Percentiles rank a stretch among this genome's conserved stretches.
Conservation (phyloP, 2,113 vertebrate genomes). For the Thermophis baileyi region DNA sequence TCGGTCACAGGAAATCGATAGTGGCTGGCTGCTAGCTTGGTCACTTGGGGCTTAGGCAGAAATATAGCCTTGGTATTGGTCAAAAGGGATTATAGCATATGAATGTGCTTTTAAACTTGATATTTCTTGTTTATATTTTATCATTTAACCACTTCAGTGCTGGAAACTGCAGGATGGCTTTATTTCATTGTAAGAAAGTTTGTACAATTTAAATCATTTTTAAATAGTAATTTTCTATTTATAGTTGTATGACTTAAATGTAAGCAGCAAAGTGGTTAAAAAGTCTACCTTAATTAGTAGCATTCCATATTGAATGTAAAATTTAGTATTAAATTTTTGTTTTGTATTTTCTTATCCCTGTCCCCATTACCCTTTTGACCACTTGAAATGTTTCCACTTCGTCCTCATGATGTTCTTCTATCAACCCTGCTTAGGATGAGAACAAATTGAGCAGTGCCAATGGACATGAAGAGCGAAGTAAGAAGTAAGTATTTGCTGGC, state of each 20-base stretch:
- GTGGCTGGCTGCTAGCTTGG: slow-evolving; percentile 89
- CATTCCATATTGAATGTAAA: slow-evolving; percentile 72
- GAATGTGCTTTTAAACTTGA: slow-evolving; percentile 65
- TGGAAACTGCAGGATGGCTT: slow-evolving; percentile 74
- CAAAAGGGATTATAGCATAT: slow-evolving; percentile 71
- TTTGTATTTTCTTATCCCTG: slow-evolving; percentile 94
- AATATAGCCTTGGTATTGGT: slow-evolving; percentile 88
- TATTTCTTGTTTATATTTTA: slow-evolving; percentile 63
- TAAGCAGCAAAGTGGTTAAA: slow-evolving; percentile 83
- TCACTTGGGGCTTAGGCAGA: slow-evolving; percentile 94
- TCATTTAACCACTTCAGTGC: slow-evolving; percentile 73
- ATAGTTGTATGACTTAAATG: slow-evolving; percentile 68
- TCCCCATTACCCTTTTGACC: slow-evolving; percentile 92
- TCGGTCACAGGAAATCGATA: slow-evolving; percentile 96
- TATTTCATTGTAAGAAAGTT: slow-evolving; percentile 71
- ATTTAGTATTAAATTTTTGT: slow-evolving; percentile 80
- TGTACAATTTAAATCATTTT: slow-evolving; percentile 63
- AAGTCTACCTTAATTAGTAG: slow-evolving; percentile 77
- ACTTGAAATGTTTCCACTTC: slow-evolving; percentile 97
- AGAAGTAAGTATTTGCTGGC: slow-evolving; percentile 81
- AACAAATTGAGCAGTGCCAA: slow-evolving; percentile 89
- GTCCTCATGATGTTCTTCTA: slow-evolving; percentile 98
- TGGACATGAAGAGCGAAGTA: slow-evolving; percentile 88
- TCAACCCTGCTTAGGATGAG: slow-evolving; percentile 99
- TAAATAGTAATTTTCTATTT: slow-evolving; percentile 72